A percentile compares a stretch with the other conserved stretches of the same genome.
These are phyloP conservation scores for Escarpia spicata DNA, from an alignment of 2,888 invertebrate species.

Conservation along the genomic window DNA sequence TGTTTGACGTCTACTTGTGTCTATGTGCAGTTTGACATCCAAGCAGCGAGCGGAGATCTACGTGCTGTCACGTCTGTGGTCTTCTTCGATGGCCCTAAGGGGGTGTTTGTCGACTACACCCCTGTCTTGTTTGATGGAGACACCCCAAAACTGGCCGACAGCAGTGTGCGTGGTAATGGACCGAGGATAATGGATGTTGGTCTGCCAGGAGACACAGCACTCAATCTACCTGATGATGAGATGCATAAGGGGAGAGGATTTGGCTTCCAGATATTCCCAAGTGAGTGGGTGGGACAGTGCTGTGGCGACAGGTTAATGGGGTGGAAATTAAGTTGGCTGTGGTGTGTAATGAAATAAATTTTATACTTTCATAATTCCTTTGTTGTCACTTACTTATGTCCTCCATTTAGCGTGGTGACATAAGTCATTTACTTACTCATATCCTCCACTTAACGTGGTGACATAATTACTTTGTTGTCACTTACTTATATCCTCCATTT, in stretches of 20 bases:
- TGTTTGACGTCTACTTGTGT: too few relatives aligned
- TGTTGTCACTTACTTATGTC: too few relatives aligned
- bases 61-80: constrained; percentile 3
- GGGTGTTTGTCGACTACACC: background rate
- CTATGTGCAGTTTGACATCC: background rate
- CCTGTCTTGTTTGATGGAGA: background rate
- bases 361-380: too few relatives aligned
- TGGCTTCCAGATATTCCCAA: constrained; percentile 6
- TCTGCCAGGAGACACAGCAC: background rate
- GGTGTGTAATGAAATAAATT: too few relatives aligned
- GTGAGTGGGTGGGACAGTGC: background rate
- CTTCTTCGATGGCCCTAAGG: constrained; percentile 13
- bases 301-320: background rate
- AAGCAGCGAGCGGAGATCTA: background rate
- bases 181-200: background rate
- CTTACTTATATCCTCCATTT: too few relatives aligned
- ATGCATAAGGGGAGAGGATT: background rate
- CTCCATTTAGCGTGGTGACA: too few relatives aligned
- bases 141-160: background rate
- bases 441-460: too few relatives aligned
- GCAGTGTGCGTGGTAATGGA: background rate
- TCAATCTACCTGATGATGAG: background rate
- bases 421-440: too few relatives aligned
- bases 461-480: too few relatives aligned
- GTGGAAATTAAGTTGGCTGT: too few relatives aligned